phyloP scores from a whole-genome alignment of 2,113 vertebrate species.

The Tretioscincus oriximinensis region DNA sequence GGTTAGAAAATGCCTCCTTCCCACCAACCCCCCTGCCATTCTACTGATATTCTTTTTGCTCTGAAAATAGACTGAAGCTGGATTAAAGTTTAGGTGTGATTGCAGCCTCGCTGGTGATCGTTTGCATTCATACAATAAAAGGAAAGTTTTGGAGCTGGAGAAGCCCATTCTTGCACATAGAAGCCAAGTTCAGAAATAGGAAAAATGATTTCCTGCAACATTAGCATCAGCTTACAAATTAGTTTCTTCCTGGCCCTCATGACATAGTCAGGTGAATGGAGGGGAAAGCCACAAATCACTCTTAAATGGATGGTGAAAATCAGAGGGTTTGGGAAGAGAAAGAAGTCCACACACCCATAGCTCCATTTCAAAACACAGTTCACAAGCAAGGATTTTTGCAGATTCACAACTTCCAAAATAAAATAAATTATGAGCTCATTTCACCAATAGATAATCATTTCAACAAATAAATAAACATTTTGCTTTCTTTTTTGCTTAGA shows the following conservation, averaged over 20 bases:
- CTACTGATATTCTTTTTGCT: too few species aligned
- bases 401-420: fast-evolving
- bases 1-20: too few species aligned
- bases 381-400: not conserved
- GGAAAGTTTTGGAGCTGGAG: not conserved
- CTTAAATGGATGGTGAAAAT: not conserved
- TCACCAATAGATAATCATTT: not conserved
- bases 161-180: not conserved
- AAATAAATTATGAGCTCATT: not conserved
- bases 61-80: too few species aligned
- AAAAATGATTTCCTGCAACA: not conserved
- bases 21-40: too few species aligned
- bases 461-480: not conserved
- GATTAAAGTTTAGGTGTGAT: too few species aligned
- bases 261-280: not conserved
- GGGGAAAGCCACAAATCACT: not conserved
- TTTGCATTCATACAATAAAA: not conserved
- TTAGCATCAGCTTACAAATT: slow-evolving; percentile 30
- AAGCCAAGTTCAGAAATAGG: not conserved
- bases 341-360: not conserved
- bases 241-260: not conserved
- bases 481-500: not conserved
- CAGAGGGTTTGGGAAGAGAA: not conserved
- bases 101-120: not conserved
- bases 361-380: fast-evolving